Base-by-base conservation (phyloP, 1,140 invertebrate species). In the Proctacanthus coquilletti region DNA sequence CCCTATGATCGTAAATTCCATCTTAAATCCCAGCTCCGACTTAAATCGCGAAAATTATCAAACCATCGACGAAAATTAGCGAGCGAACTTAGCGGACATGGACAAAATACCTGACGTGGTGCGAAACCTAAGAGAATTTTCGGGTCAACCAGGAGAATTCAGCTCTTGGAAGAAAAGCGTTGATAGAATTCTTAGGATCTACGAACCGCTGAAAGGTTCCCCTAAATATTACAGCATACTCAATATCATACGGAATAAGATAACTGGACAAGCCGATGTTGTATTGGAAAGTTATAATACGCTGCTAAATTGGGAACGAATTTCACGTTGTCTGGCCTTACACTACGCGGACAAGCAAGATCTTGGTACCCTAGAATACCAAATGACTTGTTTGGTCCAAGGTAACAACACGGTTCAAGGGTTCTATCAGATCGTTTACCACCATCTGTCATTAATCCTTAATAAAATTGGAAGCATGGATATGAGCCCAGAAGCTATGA, bases 121-220 rank as follows among this genome's bases (percentile, higher is more conserved):
- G 5, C 8, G 15, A 27, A 25, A 21, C 21, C 4, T 37, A 13
- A 25, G 35, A 10, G 6, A 37, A 23, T 37, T 37, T 27, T 37
- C 23, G n/a, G 35, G 21, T 4, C 14, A 17, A 5, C n/a, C 35
- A 23, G 17, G 35, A n/a, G 35, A 37, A 37, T 40, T 35, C 17
- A 40, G 31, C 21, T 40, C 38, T n/a, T 40, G 38, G 31, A 38
- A 38, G 31, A 11, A 38, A 21, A 40, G 27, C 13, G 32, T 40
- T 9, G 38, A 40, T n/a, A 5, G 38, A 3, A 19, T 40, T 13
- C 18, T 40, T 20, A 21, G 8, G 11, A 38, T 38, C 8, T 38
- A 29, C 23, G 36, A 23, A 23, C 18, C 5, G 6, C 4, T 14
- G 23, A 30, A 20, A 8, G 30, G 18, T 15, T 8, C 31, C 10